Conservation (phyloP, 92 coral and sea anemone species). For the Scolanthus callimorphus region DNA sequence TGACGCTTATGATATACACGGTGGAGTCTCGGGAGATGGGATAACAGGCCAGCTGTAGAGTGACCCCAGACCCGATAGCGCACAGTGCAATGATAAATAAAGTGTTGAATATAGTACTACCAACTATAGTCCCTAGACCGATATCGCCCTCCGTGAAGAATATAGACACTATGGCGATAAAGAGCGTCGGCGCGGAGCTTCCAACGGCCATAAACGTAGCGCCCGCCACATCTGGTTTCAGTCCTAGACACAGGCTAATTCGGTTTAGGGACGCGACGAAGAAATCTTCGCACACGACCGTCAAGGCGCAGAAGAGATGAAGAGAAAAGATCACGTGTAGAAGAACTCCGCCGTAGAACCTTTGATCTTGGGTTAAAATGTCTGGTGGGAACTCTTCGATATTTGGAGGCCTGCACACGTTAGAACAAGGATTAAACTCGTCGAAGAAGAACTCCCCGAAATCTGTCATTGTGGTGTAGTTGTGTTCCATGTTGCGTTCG, state of each 20-base stretch:
- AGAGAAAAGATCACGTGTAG: constrained; percentile 77
- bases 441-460: not conserved
- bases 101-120: constrained; percentile 94
- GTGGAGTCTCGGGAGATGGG: constrained; percentile 84
- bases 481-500: not conserved
- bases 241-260: constrained; percentile 75
- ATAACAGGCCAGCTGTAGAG: constrained; percentile 73
- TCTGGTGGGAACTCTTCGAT: constrained; percentile 87
- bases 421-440: not conserved
- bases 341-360: constrained; percentile 81
- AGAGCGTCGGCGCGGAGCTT: constrained; percentile 97
- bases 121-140: constrained; percentile 96
- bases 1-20: constrained; percentile 75
- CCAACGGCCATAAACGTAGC: constrained; percentile 99
- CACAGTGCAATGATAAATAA: constrained; percentile 90
- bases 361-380: constrained; percentile 70
- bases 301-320: constrained; percentile 86
- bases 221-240: constrained; percentile 98
- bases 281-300: constrained; percentile 94
- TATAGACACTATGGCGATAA: constrained; percentile 88
- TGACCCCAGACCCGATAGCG: constrained; percentile 76
- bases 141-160: constrained; percentile 98
- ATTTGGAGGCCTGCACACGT: constrained; percentile 68
- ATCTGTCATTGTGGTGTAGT: not conserved
- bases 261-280: constrained; percentile 93